Evolutionary conservation across 2,888 invertebrate genomes (phyloP).

Genomic region (Ophion obscuratus): DNA sequence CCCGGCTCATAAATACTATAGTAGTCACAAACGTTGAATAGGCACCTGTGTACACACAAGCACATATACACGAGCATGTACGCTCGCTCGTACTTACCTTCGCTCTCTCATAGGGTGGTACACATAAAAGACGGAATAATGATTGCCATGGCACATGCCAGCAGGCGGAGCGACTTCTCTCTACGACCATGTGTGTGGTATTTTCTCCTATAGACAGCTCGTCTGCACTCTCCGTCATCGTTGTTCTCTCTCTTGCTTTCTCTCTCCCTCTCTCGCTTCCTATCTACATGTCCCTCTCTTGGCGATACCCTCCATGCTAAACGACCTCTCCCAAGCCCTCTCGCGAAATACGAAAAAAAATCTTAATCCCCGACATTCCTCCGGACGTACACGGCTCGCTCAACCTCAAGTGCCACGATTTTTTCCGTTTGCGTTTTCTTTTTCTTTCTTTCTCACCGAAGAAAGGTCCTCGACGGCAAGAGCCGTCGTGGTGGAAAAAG

Average conservation of each 20-base stretch:
- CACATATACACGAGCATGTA: not conserved
- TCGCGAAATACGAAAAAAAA: conserved; percentile 29
- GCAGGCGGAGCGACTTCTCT: conserved; percentile 41
- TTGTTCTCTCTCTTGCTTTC: not conserved
- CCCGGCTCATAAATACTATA: conserved; percentile 72
- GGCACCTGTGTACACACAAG: conserved; percentile 67
- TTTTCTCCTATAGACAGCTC: conserved; percentile 46
- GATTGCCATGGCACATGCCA: conserved; percentile 61
- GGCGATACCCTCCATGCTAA: conserved; percentile 56
- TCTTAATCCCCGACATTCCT: conserved; percentile 41
- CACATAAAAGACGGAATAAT: conserved; percentile 62
- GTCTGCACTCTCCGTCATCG: conserved; percentile 49
- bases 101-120: conserved; percentile 44
- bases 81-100: conserved; percentile 3
- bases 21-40: conserved; percentile 71
- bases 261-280: not conserved
- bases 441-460: not conserved
- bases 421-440: not conserved
- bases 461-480: not conserved
- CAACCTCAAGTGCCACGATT: not conserved
- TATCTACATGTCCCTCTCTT: not conserved
- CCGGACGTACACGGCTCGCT: not conserved
- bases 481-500: not conserved
- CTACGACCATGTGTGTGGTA: conserved; percentile 54
- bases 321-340: conserved; percentile 32